Percentiles rank a stretch among this genome's conserved stretches.
Evolutionary conservation across 1,140 invertebrate genomes (phyloP).

Genomic region (Drosophila sp.): DNA sequence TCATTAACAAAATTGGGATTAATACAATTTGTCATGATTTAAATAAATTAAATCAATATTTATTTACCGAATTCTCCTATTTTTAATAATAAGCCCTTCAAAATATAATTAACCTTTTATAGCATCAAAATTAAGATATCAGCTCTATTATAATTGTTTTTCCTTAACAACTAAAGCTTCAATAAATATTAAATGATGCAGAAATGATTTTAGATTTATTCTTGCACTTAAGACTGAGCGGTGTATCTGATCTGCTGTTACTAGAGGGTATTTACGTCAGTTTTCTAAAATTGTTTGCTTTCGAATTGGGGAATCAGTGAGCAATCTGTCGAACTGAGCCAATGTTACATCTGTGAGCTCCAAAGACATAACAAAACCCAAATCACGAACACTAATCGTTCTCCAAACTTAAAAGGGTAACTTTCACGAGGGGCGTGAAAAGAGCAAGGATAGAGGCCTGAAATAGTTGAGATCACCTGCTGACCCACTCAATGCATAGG

Average conservation of each 20-base stretch:
- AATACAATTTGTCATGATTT: too few relatives aligned
- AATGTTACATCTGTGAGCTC: conserved; percentile 2
- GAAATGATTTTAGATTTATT: not conserved
- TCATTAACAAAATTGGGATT: too few relatives aligned
- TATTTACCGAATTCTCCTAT: too few relatives aligned
- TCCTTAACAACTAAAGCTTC: too few relatives aligned
- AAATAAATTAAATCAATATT: too few relatives aligned
- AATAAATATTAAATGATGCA: too few relatives aligned
- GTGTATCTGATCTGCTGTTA: not conserved
- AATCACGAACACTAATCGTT: conserved; percentile 28
- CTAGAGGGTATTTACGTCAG: conserved; percentile 13
- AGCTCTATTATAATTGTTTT: too few relatives aligned
- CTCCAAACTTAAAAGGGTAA: conserved; percentile 4
- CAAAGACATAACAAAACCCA: conserved; percentile 4
- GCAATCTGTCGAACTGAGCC: not conserved
- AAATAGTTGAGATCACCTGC: conserved; percentile 33
- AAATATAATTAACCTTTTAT: too few relatives aligned
- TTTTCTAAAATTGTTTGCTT: conserved; percentile 29
- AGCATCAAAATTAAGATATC: too few relatives aligned
- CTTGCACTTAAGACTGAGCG: not conserved
- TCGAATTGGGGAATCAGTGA: conserved; percentile 39
- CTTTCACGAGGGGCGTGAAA: not conserved
- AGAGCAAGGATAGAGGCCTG: conserved; percentile 8
- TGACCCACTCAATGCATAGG: conserved; percentile 28
- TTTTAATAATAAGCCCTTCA: too few relatives aligned